Base-by-base conservation (phyloP, 92 coral and sea anemone species). In the Porites divaricata region DNA sequence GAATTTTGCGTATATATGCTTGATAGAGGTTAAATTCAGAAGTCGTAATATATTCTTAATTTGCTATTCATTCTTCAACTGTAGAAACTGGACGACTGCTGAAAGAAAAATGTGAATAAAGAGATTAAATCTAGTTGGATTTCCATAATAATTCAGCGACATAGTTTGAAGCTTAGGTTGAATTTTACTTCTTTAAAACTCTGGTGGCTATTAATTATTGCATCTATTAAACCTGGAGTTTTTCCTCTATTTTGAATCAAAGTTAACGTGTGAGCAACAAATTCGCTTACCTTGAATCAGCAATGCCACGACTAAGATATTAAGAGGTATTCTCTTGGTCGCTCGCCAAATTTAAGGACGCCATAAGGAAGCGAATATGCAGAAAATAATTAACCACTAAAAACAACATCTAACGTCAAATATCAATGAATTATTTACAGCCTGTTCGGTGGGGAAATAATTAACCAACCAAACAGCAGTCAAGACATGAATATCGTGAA, bases 341-440 rank as follows among this genome's bases (percentile, higher is more conserved):
- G 14, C 21, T 45, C 8, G 53, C 6, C 66, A 15, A 4, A 54
- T 48, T 69, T 52, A 17, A 53, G 48, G 63, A n/a, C 9, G 13
- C 23, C 57, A 53, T 19, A 67, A 63, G 12, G 45, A 28, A 41
- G 58, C 70, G 76, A 57, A 80, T 69, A 28, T 80, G 68, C 41
- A 4, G 22, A 80, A 70, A 58, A 35, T 80, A 69, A 80, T 70
- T 69, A 69, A 12, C 24, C 21, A 21, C 13, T 14, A 54, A 67
- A 54, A 41, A 80, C 76, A 69, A 21, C 49, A 68, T 6, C 45
- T 35, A 26, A 45, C 68, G 68, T 68, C 85, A 69, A 69, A 16
- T 67, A 49, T 1, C 20, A 24, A 69, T 80, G 41, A 80, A 80
- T 69, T 25, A 80, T 80, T 80, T 19, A 80, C 68, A 35, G 20